A percentile compares a stretch with the other conserved stretches of the same genome.
phyloP scores from a whole-genome alignment of 2,797 vertebrate genomes.

The Sebastes vulpes region DNA sequence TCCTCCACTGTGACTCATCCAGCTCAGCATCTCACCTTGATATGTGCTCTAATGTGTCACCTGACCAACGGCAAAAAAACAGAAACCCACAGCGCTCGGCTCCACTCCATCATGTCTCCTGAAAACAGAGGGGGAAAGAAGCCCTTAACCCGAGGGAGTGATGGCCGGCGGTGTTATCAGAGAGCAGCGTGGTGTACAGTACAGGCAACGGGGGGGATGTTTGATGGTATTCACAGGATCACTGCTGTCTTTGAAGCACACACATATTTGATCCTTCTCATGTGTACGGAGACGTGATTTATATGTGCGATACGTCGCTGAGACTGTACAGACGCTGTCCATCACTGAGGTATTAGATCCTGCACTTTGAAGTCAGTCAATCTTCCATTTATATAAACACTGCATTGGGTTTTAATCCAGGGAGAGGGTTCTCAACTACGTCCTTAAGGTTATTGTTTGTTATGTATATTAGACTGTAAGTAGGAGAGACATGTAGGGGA shows the following conservation, averaged over 20 bases:
- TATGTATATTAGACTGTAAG: too few species aligned
- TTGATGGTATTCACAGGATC: neutral
- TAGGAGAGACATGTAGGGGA: too few species aligned
- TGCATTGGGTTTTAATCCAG: neutral
- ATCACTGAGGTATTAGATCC: neutral
- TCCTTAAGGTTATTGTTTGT: neutral
- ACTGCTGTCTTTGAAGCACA: neutral
- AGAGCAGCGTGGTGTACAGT: neutral
- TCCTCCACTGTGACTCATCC: constrained; percentile 12
- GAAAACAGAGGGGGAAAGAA: neutral
- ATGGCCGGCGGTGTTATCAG: neutral
- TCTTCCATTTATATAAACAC: neutral
- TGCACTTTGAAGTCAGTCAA: neutral
- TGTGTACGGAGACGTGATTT: neutral
- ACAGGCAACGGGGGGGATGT: neutral
- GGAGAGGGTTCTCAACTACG: too few species aligned
- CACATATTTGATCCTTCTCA: neutral
- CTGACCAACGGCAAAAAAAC: constrained; percentile 17
- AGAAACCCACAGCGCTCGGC: neutral
- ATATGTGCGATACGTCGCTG: neutral
- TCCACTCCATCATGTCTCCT: constrained; percentile 3
- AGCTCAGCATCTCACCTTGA: constrained; percentile 36
- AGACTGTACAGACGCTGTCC: neutral
- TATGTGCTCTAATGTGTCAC: constrained; percentile 22
- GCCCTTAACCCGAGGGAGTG: neutral